Conservation (phyloP, 2,888 invertebrate genomes). For the Hoplodrina blanda region DNA sequence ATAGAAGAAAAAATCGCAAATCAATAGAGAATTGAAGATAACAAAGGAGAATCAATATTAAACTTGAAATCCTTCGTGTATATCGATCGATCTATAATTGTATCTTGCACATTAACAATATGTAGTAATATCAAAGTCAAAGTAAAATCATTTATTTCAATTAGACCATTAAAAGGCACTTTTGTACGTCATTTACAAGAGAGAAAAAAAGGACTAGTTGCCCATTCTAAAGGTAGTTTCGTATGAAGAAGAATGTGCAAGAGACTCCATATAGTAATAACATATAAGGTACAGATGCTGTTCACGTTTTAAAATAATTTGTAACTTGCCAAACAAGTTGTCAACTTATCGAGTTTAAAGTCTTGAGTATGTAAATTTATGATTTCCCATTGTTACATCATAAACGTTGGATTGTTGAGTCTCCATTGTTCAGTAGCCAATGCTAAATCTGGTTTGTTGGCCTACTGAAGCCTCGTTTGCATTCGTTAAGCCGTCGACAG, state of each 20-base stretch:
- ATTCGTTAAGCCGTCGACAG: constrained; percentile 4
- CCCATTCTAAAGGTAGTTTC: too few relatives aligned
- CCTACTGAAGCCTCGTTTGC: constrained; percentile 20
- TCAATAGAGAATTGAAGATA: background rate
- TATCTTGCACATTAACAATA: too few relatives aligned
- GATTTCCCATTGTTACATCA: constrained; percentile 14
- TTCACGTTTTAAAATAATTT: background rate
- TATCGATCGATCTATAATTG: background rate
- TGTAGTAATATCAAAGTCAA: too few relatives aligned
- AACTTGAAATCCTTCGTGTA: background rate
- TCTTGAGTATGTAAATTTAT: constrained; percentile 19
- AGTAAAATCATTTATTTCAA: too few relatives aligned
- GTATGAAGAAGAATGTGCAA: too few relatives aligned
- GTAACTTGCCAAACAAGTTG: constrained; percentile 17
- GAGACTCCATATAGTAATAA: background rate
- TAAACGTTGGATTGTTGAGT: background rate
- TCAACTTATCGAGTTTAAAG: background rate
- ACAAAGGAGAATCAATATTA: background rate
- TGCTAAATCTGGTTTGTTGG: constrained; percentile 6
- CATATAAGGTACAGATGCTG: background rate
- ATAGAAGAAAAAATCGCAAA: background rate
- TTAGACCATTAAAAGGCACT: too few relatives aligned
- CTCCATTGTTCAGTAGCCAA: background rate
- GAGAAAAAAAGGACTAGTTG: too few relatives aligned
- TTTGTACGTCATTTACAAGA: too few relatives aligned